These are phyloP conservation scores for Semaprochilodus insignis DNA, from an alignment of 2,797 vertebrate species.

Conservation along the genomic window DNA sequence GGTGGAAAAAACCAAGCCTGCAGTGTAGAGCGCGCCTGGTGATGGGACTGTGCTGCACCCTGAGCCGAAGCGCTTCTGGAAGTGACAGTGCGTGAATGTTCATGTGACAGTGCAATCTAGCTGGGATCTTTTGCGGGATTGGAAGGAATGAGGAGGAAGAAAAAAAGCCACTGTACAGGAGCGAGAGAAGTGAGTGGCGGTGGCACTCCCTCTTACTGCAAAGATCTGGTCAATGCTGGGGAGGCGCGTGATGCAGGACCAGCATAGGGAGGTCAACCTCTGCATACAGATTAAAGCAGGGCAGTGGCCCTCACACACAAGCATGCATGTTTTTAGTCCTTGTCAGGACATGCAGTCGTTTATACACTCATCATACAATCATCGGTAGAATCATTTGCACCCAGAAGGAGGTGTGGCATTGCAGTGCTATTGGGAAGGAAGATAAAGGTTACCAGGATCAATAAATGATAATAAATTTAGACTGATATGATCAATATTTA, in stretches of 20 bases:
- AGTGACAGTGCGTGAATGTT: conserved; percentile 2
- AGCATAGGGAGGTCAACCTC: conserved; percentile 10
- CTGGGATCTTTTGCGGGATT: neutral
- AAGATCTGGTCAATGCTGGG: conserved; percentile 13
- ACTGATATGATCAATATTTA: too few relatives aligned
- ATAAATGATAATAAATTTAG: too few relatives aligned
- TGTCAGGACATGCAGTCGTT: neutral
- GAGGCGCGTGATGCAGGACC: conserved; percentile 21
- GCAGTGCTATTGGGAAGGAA: too few relatives aligned
- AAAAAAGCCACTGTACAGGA: neutral
- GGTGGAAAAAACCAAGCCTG: neutral
- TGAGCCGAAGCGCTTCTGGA: neutral
- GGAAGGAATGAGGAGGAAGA: neutral
- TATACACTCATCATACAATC: too few relatives aligned
- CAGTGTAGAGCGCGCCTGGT: neutral
- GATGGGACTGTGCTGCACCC: neutral
- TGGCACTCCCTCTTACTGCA: neutral
- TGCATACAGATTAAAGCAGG: conserved; percentile 46
- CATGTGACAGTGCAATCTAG: neutral
- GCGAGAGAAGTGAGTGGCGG: neutral
- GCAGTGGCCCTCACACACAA: conserved; percentile 7
- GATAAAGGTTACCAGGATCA: too few relatives aligned
- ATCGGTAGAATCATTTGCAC: too few relatives aligned
- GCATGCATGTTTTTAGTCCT: neutral
- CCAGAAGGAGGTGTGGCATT: too few relatives aligned